Conservation (phyloP, 2,113 vertebrate genomes). For the Vulpes ferrilata region DNA sequence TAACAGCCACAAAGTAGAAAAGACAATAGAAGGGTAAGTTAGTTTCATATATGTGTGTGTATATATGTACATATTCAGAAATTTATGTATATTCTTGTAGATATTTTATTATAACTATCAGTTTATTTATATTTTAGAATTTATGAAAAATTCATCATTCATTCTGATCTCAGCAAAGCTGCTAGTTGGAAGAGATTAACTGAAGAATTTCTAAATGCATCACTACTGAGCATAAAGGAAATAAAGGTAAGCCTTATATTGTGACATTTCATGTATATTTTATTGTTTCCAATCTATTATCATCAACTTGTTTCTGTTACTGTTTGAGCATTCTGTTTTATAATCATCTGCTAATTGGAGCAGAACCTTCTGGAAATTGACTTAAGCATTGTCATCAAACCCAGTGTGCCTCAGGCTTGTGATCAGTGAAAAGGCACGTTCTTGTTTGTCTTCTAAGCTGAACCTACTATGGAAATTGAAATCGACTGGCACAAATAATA, state of each 20-base stretch:
- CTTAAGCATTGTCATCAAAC: not conserved
- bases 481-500: not conserved
- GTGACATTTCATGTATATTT: not conserved
- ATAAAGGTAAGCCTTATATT: conserved; percentile 88
- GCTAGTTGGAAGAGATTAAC: conserved; percentile 95
- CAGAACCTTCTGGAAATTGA: not conserved
- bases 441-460: not conserved
- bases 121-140: conserved; percentile 88
- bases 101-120: conserved; percentile 17
- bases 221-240: conserved; percentile 91
- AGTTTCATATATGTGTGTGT: not conserved
- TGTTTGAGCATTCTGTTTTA: not conserved
- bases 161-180: conserved; percentile 97
- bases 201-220: conserved; percentile 93
- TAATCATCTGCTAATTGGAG: not conserved
- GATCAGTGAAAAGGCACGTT: not conserved
- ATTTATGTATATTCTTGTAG: not conserved
- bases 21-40: conserved; percentile 94
- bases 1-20: conserved; percentile 94
- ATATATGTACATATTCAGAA: not conserved
- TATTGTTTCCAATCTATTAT: not conserved
- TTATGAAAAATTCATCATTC: conserved; percentile 96
- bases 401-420: not conserved
- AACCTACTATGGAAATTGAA: not conserved
- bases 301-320: not conserved